Base-by-base conservation (phyloP, 2,888 invertebrate genomes). In the Axea sp. region DNA sequence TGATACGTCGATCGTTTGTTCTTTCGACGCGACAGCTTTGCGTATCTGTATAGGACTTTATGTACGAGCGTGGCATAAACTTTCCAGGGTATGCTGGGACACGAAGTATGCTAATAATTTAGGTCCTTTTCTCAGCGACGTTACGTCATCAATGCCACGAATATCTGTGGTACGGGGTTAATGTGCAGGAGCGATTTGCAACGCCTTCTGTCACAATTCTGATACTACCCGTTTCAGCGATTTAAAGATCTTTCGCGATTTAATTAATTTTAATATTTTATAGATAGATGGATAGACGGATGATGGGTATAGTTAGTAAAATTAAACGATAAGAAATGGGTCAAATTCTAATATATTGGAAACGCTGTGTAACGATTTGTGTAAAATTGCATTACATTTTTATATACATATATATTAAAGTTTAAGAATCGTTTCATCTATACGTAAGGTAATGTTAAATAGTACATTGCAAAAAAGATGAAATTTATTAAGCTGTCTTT, bases 51-150 rank as follows among this genome's bases (percentile, higher is more conserved):
- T 59, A 51, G 41, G 51, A 55, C 55, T 60, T 60, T 59, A 71
- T 60, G 37, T 65, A 62, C 41, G 53, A 62, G 65, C 68, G 65
- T 69, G 76, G 49, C 80, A 81, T 83, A 85, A 85, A 84, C 83
- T 83, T 81, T 68, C 59, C 45, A 45, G 45, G 80, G 78, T 80
- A 86, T 86, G 85, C 85, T 73, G 49, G 75, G 79, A 81, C 86
- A 86, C 85, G 85, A 78, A 78, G 75, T 78, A 81, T 81, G 83
- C 81, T 83, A 82, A 84, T 83, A 77, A 78, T 78, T 79, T 77
- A 74, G 80, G 76, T 78, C 75, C 60, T 64, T 64, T 72, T 65
- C 72, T 57, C 55, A 37, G 17, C 43, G 59, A 43, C 49, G 45
- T 79, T 80, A 76, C 77, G 75, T 80, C 81, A 77, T 33, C 64